These are phyloP conservation scores for Xenopus borealis DNA, from an alignment of 2,113 vertebrate species.

Conservation along the genomic window DNA sequence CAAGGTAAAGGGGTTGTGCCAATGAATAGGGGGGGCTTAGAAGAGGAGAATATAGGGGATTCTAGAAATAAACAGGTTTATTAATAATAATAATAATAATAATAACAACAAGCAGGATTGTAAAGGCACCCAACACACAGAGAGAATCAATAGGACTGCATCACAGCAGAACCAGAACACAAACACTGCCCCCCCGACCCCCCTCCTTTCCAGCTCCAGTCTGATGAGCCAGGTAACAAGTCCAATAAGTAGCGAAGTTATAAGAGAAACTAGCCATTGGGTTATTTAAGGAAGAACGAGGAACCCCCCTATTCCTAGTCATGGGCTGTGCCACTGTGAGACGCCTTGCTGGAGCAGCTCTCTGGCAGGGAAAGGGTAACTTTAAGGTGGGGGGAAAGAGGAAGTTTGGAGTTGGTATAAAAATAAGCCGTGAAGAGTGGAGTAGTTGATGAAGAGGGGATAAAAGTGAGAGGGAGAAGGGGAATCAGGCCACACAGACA, in stretches of 20 bases:
- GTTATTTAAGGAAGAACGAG: background rate
- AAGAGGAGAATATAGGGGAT: background rate
- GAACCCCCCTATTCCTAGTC: too few relatives aligned
- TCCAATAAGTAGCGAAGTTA: background rate
- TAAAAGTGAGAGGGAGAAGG: slow-evolving; percentile 52
- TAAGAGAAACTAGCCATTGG: background rate
- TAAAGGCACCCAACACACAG: background rate
- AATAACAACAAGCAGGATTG: background rate
- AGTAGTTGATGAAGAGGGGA: slow-evolving; percentile 36
- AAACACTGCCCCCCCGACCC: background rate
- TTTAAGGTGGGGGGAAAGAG: slow-evolving; percentile 10
- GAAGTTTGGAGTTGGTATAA: slow-evolving; percentile 8
- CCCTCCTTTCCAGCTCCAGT: background rate
- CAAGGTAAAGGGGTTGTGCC: slow-evolving; percentile 16
- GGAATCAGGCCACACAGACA: background rate
- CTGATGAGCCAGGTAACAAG: slow-evolving; percentile 28
- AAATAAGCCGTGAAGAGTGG: background rate
- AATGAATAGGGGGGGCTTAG: background rate
- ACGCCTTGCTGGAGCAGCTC: background rate
- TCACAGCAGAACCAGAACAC: slow-evolving; percentile 26
- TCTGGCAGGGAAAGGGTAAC: background rate
- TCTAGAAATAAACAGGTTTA: background rate
- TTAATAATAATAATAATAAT: too few relatives aligned
- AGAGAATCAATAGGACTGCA: background rate
- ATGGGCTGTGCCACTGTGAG: background rate